Percentiles rank a stretch among this genome's conserved stretches.
Conservation (phyloP, 2,797 vertebrate genomes). For the Syngnathus acus region DNA sequence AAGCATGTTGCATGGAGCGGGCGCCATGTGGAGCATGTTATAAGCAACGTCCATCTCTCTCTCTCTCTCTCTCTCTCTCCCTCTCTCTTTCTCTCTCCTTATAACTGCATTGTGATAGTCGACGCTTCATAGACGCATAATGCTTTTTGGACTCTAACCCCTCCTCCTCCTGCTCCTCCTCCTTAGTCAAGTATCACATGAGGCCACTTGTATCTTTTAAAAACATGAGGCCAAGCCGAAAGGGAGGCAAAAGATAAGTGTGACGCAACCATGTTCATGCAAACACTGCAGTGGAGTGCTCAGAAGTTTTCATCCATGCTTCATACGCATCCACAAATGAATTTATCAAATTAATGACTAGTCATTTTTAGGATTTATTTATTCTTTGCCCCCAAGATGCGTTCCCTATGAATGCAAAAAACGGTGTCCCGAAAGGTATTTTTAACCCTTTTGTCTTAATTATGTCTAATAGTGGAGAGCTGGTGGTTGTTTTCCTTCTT, state of each 20-base stretch:
- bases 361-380: neutral
- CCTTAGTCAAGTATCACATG: conserved; percentile 37
- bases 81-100: conserved; percentile 13
- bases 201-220: conserved; percentile 21
- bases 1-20: conserved; percentile 6
- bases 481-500: conserved; percentile 26
- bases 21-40: conserved; percentile 40
- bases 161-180: conserved; percentile 9
- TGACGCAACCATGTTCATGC: neutral
- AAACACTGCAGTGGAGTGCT: neutral
- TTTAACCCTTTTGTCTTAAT: neutral
- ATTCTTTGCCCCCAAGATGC: neutral
- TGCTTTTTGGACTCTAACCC: conserved; percentile 42
- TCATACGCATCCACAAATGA: too few relatives aligned
- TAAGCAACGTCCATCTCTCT: conserved; percentile 18
- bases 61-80: conserved; percentile 24
- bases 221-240: conserved; percentile 16
- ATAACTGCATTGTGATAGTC: neutral
- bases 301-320: neutral
- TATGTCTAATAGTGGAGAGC: conserved; percentile 5
- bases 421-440: too few relatives aligned
- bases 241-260: conserved; percentile 13
- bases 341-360: neutral
- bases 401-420: neutral
- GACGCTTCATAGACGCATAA: conserved; percentile 25